Evolutionary conservation across 2,113 vertebrate genomes (phyloP), one percentile per base, ranked within the genome.

Genomic region (Oreotragus oreotragus): DNA sequence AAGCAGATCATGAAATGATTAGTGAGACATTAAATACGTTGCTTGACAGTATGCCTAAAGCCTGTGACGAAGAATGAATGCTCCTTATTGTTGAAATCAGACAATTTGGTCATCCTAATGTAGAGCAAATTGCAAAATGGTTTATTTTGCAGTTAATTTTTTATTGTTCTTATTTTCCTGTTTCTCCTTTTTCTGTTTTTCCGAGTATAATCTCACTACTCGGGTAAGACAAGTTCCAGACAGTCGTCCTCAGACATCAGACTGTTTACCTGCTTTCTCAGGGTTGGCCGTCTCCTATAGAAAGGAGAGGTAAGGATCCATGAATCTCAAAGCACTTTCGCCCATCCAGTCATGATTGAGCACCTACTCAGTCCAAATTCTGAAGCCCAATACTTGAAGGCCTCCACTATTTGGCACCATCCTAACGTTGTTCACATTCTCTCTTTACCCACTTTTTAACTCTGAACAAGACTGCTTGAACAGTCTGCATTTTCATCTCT

Each of bases 61-160:
- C 57, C 70, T 88, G 9, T 86, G 28, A 66, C 16, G 33, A 96
- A 93, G 90, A 88, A 84, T 85, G 45, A 84, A 60, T 84, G 39
- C 62, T 94, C 17, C 64, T 89, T 95, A 27, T 33, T 95, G 84
- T 95, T 81, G 76, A 96, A 95, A 97, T 95, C 53, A 92, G 70
- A 88, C 60, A 70, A 45, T 95, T 94, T 91, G 84, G 47, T 94
- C 60, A 58, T 94, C 81, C 89, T 64, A 81, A 49, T 76, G 33
- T 70, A 89, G 53, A 97, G 53, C 64, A 88, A 81, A 92, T 84
- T 92, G 73, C 55, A 96, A 57, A 84, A 36, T 77, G 73, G 58
- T 88, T 83, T 94, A 45, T 88, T 86, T 55, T 92, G 57, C 11
- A 47, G 51, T 49, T 94, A 58, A 84, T 86, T 95, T 88, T 36